These are phyloP conservation scores for Erethizon dorsatum DNA, from an alignment of 2,797 vertebrate species.

Conservation along the genomic window DNA sequence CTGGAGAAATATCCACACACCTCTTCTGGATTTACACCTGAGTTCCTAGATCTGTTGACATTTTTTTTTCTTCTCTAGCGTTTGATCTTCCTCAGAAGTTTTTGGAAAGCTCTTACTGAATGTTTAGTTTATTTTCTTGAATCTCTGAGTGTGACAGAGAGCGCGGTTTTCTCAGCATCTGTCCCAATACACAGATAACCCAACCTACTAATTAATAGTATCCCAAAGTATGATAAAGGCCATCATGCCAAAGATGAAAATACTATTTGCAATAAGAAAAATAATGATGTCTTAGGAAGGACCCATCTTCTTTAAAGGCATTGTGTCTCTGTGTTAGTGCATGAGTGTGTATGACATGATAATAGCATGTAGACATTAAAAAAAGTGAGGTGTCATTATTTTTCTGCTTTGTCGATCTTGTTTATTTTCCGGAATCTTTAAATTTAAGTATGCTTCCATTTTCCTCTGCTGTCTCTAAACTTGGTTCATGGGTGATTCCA, in stretches of 20 bases:
- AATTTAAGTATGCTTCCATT: background rate
- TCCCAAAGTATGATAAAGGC: background rate
- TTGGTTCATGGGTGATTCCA: background rate
- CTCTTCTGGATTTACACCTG: background rate
- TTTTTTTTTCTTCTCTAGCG: background rate
- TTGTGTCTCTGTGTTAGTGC: background rate
- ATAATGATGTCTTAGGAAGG: background rate
- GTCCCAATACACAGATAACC: background rate
- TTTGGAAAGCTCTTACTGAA: background rate
- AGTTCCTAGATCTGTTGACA: background rate
- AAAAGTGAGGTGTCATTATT: background rate
- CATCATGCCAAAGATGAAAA: background rate
- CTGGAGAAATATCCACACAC: background rate
- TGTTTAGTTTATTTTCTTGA: background rate
- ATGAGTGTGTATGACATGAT: background rate
- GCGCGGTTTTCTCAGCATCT: background rate
- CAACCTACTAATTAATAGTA: background rate
- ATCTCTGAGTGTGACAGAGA: background rate
- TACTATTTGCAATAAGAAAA: background rate
- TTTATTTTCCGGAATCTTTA: background rate
- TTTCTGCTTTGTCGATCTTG: background rate
- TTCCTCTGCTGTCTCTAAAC: background rate
- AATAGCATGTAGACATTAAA: background rate
- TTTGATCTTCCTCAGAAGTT: background rate
- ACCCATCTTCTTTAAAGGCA: background rate